These are phyloP conservation scores for Netelia melanura DNA, from an alignment of 2,888 invertebrate species.

Conservation along the genomic window DNA sequence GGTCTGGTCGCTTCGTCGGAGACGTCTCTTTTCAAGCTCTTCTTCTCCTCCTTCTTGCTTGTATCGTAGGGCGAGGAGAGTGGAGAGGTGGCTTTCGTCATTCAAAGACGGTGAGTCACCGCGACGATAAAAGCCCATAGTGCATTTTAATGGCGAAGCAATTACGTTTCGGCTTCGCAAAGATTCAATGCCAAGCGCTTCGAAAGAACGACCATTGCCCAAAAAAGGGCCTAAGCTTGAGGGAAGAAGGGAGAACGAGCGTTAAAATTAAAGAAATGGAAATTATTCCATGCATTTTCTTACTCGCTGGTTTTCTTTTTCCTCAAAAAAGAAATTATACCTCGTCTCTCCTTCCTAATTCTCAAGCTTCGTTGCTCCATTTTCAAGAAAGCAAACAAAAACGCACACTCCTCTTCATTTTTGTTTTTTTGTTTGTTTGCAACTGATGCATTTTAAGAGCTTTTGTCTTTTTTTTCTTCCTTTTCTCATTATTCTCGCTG, in stretches of 20 bases:
- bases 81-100: not conserved
- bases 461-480: constrained; percentile 12
- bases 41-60: not conserved
- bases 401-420: not conserved
- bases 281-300: too few species aligned
- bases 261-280: too few species aligned
- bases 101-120: not conserved
- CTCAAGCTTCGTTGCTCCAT: not conserved
- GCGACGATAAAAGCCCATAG: not conserved
- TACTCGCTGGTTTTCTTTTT: too few species aligned
- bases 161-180: not conserved
- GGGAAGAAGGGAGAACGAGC: too few species aligned
- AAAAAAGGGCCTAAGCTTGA: too few species aligned
- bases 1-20: constrained; percentile 18
- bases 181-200: not conserved
- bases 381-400: not conserved
- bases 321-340: too few species aligned
- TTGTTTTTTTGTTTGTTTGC: not conserved
- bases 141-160: not conserved
- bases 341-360: not conserved
- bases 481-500: constrained; percentile 35
- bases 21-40: constrained; percentile 28
- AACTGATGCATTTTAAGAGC: not conserved
- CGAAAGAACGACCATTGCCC: too few species aligned
- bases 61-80: not conserved